Conservation (phyloP, 2,888 invertebrate species). For the Agrochola lota region DNA sequence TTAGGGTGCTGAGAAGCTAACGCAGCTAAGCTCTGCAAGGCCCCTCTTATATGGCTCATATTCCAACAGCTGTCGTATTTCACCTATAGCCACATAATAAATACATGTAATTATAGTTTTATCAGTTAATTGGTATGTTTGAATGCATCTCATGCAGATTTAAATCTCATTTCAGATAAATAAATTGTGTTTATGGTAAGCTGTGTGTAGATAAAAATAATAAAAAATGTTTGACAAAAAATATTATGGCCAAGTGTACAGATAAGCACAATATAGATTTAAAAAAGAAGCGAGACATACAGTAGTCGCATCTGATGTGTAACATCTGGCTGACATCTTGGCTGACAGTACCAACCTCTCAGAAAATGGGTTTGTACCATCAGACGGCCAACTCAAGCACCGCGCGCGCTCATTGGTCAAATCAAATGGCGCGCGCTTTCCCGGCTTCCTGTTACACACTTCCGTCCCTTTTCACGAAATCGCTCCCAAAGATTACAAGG, state of each 20-base stretch:
- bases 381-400: too few species aligned
- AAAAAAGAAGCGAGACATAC: background rate
- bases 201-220: background rate
- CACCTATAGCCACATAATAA: slow-evolving; percentile 72
- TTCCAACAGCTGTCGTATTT: slow-evolving; percentile 97
- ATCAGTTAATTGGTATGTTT: background rate
- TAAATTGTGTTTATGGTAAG: background rate
- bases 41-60: slow-evolving; percentile 97
- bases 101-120: slow-evolving; percentile 7
- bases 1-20: slow-evolving; percentile 94
- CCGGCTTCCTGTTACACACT: too few species aligned
- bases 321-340: too few species aligned
- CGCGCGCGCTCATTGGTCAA: too few species aligned
- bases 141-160: background rate
- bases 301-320: too few species aligned
- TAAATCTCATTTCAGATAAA: slow-evolving; percentile 7
- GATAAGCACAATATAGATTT: background rate
- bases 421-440: too few species aligned
- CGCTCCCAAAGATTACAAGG: too few species aligned
- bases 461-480: too few species aligned
- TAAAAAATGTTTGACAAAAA: slow-evolving; percentile 1
- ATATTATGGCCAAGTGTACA: background rate
- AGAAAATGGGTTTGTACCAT: too few species aligned
- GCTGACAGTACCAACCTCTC: too few species aligned
- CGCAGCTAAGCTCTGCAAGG: slow-evolving; percentile 95